A percentile compares a stretch with the other conserved stretches of the same genome.
These are phyloP conservation scores for Numenius phaeopus DNA, from an alignment of 2,797 vertebrate species.

Conservation along the genomic window DNA sequence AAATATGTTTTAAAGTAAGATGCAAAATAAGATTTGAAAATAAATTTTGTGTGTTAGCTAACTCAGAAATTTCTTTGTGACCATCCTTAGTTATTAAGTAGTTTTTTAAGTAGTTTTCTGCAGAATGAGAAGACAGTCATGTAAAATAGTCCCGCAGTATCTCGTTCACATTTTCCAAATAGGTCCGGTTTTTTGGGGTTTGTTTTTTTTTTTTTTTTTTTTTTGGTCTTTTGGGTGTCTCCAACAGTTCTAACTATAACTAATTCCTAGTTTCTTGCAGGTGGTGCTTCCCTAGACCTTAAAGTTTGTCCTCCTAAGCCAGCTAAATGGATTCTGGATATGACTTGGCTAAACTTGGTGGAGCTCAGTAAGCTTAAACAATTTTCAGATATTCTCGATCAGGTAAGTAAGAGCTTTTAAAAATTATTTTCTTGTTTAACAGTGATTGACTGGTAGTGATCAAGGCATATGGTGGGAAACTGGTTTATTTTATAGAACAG, in stretches of 20 bases:
- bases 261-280: slow-evolving; percentile 70
- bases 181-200: no score
- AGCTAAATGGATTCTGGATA: slow-evolving; percentile 95
- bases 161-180: not conserved
- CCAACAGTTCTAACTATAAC: not conserved
- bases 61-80: not conserved
- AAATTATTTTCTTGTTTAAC: not conserved
- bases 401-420: slow-evolving; percentile 78
- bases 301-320: slow-evolving; percentile 93
- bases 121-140: not conserved
- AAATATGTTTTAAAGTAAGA: not conserved
- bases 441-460: not conserved
- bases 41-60: not conserved
- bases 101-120: not conserved
- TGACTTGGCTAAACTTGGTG: slow-evolving; percentile 97
- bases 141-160: not conserved
- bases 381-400: slow-evolving; percentile 92
- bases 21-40: not conserved
- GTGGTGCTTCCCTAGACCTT: slow-evolving; percentile 94
- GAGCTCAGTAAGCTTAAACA: slow-evolving; percentile 93
- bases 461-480: not conserved
- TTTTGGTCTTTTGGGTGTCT: not conserved
- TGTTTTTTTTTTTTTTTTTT: no score
- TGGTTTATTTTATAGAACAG: not conserved
- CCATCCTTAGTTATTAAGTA: not conserved